Base-by-base conservation (phyloP, 2,797 vertebrate species). In the Adrianichthys oophorus region DNA sequence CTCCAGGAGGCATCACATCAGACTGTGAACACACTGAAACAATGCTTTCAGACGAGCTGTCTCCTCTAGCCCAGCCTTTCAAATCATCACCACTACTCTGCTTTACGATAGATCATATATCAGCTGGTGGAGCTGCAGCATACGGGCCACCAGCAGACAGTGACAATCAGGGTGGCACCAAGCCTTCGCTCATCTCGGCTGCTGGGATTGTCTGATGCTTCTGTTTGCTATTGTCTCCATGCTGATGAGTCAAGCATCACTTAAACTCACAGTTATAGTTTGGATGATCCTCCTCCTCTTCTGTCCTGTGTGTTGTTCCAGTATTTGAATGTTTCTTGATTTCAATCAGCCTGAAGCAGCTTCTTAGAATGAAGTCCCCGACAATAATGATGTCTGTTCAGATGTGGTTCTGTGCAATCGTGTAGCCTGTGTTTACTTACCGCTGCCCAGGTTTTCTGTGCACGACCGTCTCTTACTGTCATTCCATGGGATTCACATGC, bases 51-150 rank as follows among this genome's bases (percentile, higher is more conserved):
- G 84, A 86, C 75, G 79, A 80, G 76, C 85, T 83, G 85, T 87
- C 85, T 87, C 83, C 85, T 74, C 72, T 77, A 78, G 62, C 69
- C 70, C 0, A 86, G 81, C 85, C 84, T 90, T 91, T 91, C 91
- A 91, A 91, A 91, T 90, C 88, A 90, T 87, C 86, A 87, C 89
- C 87, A 83, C 85, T 81, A 37, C 32, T 74, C 52, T 56, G 76
- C 85, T 68, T 70, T 80, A 76, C 86, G 87, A 88, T 86, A 74
- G 80, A 76, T 85, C 86, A 87, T 86, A 75, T 85, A 82, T 84
- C 70, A 84, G 78, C 80, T 84, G 86, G 84, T 83, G 61, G 81
- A 85, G 75, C 64, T 32, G 63, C 73, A 41, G 63, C 69, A 48
- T 59, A 63, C 56, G 51, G 59, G 58, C 62, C 69, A 56, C 50